phyloP scores from a whole-genome alignment of 1,140 invertebrate species.

The Sitophilus oryzae region DNA sequence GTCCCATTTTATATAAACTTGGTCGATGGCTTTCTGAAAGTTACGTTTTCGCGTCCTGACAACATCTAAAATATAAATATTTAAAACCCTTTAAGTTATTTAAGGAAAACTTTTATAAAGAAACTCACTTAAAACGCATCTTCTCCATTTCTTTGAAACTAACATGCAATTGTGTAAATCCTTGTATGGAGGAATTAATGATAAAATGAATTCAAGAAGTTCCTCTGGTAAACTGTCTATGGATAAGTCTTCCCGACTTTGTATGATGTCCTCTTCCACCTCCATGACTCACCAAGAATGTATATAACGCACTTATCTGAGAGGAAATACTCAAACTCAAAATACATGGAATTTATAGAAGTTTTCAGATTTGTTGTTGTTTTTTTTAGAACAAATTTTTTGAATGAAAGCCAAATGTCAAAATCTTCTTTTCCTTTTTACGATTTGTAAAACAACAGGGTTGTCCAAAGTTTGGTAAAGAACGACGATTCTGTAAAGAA shows the following conservation, averaged over 20 bases:
- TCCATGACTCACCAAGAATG: neutral
- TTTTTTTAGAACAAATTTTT: slow-evolving; percentile 13
- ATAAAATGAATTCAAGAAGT: slow-evolving; percentile 86
- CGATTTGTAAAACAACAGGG: neutral
- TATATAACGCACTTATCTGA: neutral
- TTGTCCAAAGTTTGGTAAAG: neutral
- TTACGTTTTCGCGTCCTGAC: slow-evolving; percentile 60
- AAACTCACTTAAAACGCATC: slow-evolving; percentile 72
- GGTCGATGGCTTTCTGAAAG: slow-evolving; percentile 60
- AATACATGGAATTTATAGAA: slow-evolving; percentile 15
- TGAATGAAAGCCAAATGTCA: neutral
- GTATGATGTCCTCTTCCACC: neutral
- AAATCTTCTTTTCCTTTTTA: neutral
- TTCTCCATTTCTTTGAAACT: slow-evolving; percentile 81
- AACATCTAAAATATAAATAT: slow-evolving; percentile 56
- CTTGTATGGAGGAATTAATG: slow-evolving; percentile 81
- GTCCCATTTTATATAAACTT: slow-evolving; percentile 65
- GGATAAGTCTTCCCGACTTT: slow-evolving; percentile 19
- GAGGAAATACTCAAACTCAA: slow-evolving; percentile 2
- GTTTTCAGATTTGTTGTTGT: slow-evolving; percentile 19
- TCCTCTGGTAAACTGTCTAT: slow-evolving; percentile 81
- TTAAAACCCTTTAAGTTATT: neutral
- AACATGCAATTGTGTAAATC: slow-evolving; percentile 79
- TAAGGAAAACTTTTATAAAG: neutral
- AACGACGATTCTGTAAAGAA: neutral